These are phyloP conservation scores for Acipenser ruthenus DNA, from an alignment of 2,797 vertebrate genomes.

Conservation along the genomic window DNA sequence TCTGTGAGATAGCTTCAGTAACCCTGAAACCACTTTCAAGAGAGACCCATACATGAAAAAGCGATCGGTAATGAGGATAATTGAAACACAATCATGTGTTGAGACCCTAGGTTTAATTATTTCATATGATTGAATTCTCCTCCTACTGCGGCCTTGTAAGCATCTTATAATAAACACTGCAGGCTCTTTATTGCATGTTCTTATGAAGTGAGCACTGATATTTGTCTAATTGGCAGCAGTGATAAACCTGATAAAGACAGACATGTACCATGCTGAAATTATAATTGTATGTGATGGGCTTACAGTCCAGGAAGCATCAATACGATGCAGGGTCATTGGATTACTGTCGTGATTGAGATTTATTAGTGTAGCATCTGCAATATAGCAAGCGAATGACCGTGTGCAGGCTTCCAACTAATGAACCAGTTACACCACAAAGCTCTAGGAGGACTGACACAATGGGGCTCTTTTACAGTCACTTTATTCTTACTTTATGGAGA, in stretches of 20 bases:
- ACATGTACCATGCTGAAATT: too few relatives aligned
- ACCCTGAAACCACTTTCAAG: slow-evolving; percentile 3
- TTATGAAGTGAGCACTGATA: background rate
- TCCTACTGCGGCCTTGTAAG: background rate
- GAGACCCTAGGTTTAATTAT: slow-evolving; percentile 1
- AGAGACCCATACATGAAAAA: background rate
- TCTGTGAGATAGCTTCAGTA: background rate
- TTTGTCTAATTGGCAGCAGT: background rate
- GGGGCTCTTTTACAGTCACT: too few relatives aligned
- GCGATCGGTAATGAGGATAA: background rate
- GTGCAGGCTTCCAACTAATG: too few relatives aligned
- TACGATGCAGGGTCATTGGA: too few relatives aligned
- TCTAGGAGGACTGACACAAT: too few relatives aligned
- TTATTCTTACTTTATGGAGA: too few relatives aligned
- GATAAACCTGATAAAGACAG: background rate
- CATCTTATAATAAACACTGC: background rate
- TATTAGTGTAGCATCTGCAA: too few relatives aligned
- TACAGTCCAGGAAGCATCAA: too few relatives aligned
- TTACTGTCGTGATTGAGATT: too few relatives aligned
- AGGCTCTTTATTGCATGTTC: background rate
- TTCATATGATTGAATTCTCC: background rate
- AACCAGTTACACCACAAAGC: too few relatives aligned
- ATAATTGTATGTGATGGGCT: too few relatives aligned
- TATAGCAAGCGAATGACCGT: too few relatives aligned
- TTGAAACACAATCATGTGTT: background rate